Conservation (phyloP, 1,140 invertebrate species). For the Drosophila kohkoa region DNA sequence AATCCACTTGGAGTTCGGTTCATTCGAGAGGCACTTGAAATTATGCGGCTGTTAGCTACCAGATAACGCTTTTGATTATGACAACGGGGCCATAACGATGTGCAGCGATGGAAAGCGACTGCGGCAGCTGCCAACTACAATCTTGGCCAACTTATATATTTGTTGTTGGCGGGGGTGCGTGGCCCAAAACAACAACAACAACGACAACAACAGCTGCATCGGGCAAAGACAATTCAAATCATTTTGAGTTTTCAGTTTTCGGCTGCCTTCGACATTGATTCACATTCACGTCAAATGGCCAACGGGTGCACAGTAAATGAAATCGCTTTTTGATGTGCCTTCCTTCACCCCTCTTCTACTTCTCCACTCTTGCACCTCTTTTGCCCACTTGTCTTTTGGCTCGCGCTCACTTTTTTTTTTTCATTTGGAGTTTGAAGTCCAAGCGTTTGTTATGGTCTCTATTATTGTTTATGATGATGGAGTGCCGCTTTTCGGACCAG, state of each 20-base stretch:
- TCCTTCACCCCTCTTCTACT: not conserved
- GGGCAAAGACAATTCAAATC: slow-evolving; percentile 50
- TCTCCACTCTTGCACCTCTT: slow-evolving; percentile 13
- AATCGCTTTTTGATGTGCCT: slow-evolving; percentile 38
- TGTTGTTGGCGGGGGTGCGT: slow-evolving; percentile 44
- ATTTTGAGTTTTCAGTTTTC: slow-evolving; percentile 23
- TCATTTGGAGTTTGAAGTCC: slow-evolving; percentile 17
- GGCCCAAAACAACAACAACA: not conserved
- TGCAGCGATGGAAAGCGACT: slow-evolving; percentile 28
- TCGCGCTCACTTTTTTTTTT: slow-evolving; percentile 44
- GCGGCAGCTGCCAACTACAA: slow-evolving; percentile 1
- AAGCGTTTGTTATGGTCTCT: slow-evolving; percentile 54
- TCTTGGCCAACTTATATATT: slow-evolving; percentile 43
- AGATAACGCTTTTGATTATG: slow-evolving; percentile 82
- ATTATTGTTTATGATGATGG: slow-evolving; percentile 77
- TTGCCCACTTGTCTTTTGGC: slow-evolving; percentile 38
- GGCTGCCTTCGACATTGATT: slow-evolving; percentile 44
- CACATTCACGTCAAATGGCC: slow-evolving; percentile 53
- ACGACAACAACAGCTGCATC: slow-evolving; percentile 8
- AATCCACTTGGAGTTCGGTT: slow-evolving; percentile 71
- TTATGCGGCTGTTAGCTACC: slow-evolving; percentile 81
- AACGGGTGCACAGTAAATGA: slow-evolving; percentile 53
- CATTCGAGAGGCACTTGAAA: slow-evolving; percentile 70
- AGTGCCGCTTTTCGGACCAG: slow-evolving; percentile 59
- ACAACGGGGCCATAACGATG: slow-evolving; percentile 63